Base-by-base conservation (phyloP, 23 tunicate species). In the Trididemnum clinides region DNA sequence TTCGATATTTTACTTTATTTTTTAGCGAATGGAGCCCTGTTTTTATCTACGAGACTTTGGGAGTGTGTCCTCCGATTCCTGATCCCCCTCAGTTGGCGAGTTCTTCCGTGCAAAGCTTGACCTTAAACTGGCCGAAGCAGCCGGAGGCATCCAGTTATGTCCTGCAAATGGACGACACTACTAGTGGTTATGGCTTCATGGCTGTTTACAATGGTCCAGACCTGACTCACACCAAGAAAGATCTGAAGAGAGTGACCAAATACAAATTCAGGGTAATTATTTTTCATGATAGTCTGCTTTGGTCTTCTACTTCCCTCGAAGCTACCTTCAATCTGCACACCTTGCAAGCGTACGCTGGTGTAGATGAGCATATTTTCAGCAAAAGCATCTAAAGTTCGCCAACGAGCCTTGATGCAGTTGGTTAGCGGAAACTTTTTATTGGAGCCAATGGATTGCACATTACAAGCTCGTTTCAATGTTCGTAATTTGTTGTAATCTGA, bases 11-110 rank as follows among this genome's bases (percentile, higher is more conserved):
- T 10, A 59, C 25, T 59, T 3, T 15, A n/a, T 19, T 59, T 75
- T 89, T 77, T 51, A 91, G 96, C 34, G 35, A 72, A 18, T 91
- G 96, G 96, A 91, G 96, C 62, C 63, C 96, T 0, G 87, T 51
- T 34, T 84, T 91, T 1, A 58, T 33, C 33, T 91, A 50, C 57
- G 54, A 39, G 26, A 91, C 96, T 2, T 3, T 76, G n/a, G 90
- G 88, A 0, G 39, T 89, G 2, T 82, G 72, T 26, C 90, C 96
- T 34, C 5, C 69, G 15, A 31, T 51, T 3, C 96, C 96, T 3
- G 87, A 86, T 12, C 82, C 96, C 2, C 96, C 96, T 0, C 54
- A 39, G 2, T 44, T 91, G 38, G 62, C 33, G 6, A 63, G 74
- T 29, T 77, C 90, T 21, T 20, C 44, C 10, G 65, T 82, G 21